These are phyloP conservation scores for Hedya salicella DNA, from an alignment of 2,888 invertebrate genomes.

Conservation along the genomic window DNA sequence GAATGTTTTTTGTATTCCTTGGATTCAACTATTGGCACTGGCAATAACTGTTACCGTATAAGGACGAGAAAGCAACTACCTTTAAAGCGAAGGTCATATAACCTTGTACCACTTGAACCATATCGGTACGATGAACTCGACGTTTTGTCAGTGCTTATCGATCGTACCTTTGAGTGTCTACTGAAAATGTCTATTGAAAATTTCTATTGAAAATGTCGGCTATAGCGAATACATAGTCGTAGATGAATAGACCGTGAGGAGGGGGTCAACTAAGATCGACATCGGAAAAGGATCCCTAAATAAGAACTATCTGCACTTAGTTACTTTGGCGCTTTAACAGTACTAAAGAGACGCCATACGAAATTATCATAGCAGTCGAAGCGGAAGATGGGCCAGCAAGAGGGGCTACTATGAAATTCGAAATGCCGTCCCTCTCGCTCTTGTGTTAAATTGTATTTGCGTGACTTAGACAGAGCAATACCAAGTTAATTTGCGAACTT, in stretches of 20 bases:
- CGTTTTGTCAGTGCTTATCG: slow-evolving; percentile 58
- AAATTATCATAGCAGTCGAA: neutral
- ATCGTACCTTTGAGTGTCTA: slow-evolving; percentile 54
- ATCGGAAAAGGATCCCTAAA: neutral
- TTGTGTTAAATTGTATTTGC: no score
- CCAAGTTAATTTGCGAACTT: no score
- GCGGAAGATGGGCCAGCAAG: no score
- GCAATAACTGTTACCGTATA: slow-evolving; percentile 17
- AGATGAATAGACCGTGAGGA: neutral
- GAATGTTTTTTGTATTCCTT: no score
- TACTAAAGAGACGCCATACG: neutral
- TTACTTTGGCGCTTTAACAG: neutral
- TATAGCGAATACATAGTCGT: neutral
- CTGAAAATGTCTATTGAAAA: no score
- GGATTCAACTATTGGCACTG: neutral
- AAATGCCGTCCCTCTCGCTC: no score
- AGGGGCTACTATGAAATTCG: no score
- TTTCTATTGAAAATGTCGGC: slow-evolving; percentile 8
- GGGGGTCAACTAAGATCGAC: slow-evolving; percentile 3
- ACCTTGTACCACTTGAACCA: slow-evolving; percentile 73
- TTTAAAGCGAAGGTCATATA: slow-evolving; percentile 63
- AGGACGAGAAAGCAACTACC: slow-evolving; percentile 49
- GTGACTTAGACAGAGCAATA: no score
- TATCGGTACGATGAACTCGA: slow-evolving; percentile 61
- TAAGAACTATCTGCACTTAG: no score